Evolutionary conservation across 2,113 vertebrate genomes (phyloP).

Genomic region (Neoarius graeffei): DNA sequence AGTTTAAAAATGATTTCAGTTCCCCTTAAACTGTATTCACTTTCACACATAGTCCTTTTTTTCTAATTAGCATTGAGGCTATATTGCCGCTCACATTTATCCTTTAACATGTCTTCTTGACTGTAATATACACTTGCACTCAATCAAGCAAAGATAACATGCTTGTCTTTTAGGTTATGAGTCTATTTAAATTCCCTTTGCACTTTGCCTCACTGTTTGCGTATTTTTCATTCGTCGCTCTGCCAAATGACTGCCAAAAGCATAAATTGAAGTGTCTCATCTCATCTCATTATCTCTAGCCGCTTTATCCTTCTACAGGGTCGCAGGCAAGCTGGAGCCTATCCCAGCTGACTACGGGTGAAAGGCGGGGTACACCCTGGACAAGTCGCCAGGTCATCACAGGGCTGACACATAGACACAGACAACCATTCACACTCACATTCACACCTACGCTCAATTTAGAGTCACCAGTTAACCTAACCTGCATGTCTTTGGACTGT

Average conservation of each 20-base stretch:
- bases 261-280: not conserved
- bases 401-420: too few relatives aligned
- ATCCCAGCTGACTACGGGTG: too few relatives aligned
- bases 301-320: too few relatives aligned
- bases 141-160: not conserved
- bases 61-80: not conserved
- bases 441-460: too few relatives aligned
- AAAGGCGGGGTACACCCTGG: too few relatives aligned
- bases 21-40: not conserved
- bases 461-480: too few relatives aligned
- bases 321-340: too few relatives aligned
- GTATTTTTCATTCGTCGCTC: not conserved
- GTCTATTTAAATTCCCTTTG: not conserved
- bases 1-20: too few relatives aligned
- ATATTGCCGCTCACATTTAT: not conserved
- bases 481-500: too few relatives aligned
- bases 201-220: not conserved
- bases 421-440: too few relatives aligned
- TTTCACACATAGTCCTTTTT: not conserved
- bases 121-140: not conserved
- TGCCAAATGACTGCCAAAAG: not conserved
- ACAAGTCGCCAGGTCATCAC: too few relatives aligned
- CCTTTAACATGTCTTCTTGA: not conserved
- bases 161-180: slow-evolving; percentile 11
- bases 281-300: too few relatives aligned